Percentiles rank a stretch among this genome's conserved stretches.
phyloP scores from a whole-genome alignment of 2,888 invertebrate species.

The Polymixis flavicincta region DNA sequence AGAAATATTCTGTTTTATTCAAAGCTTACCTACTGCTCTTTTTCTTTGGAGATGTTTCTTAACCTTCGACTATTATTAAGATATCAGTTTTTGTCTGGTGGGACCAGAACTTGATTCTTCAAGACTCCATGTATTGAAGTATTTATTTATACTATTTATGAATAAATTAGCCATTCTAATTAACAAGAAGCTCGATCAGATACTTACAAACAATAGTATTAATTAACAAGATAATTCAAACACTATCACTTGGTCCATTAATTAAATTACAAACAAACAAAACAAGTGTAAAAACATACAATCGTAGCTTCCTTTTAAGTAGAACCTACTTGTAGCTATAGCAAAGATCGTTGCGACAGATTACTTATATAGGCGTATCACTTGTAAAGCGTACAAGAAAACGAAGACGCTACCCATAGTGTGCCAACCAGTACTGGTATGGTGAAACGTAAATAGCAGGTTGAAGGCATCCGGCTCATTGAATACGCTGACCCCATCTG shows the following conservation, averaged over 20 bases:
- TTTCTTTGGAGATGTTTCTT: conserved; percentile 4
- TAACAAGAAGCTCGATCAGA: conserved; percentile 19
- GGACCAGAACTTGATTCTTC: neutral
- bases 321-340: conserved; percentile 42
- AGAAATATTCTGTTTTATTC: conserved; percentile 5
- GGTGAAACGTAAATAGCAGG: conserved; percentile 90
- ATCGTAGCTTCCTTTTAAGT: conserved; percentile 52
- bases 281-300: conserved; percentile 39
- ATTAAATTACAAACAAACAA: conserved; percentile 46
- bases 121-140: neutral
- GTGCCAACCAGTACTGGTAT: conserved; percentile 88
- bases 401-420: conserved; percentile 84
- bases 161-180: conserved; percentile 31
- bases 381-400: conserved; percentile 76
- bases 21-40: conserved; percentile 10
- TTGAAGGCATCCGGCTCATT: conserved; percentile 89
- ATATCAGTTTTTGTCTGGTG: conserved; percentile 20
- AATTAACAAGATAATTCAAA: conserved; percentile 45
- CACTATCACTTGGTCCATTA: conserved; percentile 50
- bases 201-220: conserved; percentile 43
- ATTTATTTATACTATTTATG: conserved; percentile 19
- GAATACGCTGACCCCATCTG: conserved; percentile 90
- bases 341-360: conserved; percentile 58
- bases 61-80: conserved; percentile 8
- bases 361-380: conserved; percentile 70